Conservation (phyloP, 2,888 invertebrate species). For the Erebia epiphron region DNA sequence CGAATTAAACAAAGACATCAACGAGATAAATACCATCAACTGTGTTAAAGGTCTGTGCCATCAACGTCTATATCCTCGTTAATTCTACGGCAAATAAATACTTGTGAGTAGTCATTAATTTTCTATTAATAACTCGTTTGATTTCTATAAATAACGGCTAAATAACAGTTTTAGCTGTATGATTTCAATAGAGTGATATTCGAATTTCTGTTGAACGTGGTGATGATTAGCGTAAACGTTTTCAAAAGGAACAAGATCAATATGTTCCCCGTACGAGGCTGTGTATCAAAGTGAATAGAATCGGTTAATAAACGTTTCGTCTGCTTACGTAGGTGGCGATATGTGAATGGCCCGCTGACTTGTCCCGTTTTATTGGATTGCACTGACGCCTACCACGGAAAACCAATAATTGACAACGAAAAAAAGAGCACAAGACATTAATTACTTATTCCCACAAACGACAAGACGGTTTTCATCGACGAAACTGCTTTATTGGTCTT, state of each 20-base stretch:
- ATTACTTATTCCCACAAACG: no score
- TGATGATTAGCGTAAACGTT: conserved; percentile 26
- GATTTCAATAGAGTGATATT: conserved; percentile 14
- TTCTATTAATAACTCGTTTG: neutral
- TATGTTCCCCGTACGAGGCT: conserved; percentile 5
- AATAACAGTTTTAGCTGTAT: neutral
- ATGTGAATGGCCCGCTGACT: conserved; percentile 6
- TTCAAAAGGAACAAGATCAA: conserved; percentile 16
- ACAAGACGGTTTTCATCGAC: neutral
- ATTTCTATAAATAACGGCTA: neutral
- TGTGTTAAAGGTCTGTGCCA: no score
- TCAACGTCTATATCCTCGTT: no score
- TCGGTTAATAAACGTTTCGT: conserved; percentile 10
- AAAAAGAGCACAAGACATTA: no score
- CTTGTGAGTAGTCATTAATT: neutral
- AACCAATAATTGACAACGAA: neutral
- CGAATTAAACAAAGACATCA: no score
- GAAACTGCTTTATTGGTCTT: neutral
- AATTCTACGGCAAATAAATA: no score
- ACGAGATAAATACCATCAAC: no score
- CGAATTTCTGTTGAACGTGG: conserved; percentile 18
- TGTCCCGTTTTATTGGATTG: conserved; percentile 9
- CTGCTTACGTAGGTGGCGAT: conserved; percentile 4
- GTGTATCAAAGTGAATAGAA: conserved; percentile 11
- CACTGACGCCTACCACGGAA: no score